These are phyloP conservation scores for Cottoperca gobio DNA, from an alignment of 2,797 vertebrate species.

Conservation along the genomic window DNA sequence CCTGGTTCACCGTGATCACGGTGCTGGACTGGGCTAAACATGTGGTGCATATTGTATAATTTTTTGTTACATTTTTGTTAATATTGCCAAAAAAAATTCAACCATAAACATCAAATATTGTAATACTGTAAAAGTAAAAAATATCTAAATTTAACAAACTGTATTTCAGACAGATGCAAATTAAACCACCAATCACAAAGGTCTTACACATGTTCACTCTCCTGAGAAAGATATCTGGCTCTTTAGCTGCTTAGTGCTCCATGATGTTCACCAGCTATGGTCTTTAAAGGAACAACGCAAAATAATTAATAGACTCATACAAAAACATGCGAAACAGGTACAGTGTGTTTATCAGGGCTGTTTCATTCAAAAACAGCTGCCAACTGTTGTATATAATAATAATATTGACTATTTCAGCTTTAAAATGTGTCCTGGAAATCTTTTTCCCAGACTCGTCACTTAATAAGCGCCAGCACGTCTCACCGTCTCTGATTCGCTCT, in stretches of 20 bases:
- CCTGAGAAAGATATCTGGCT: background rate
- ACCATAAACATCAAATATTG: too few relatives aligned
- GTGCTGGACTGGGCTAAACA: slow-evolving; percentile 91
- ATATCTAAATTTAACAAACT: background rate
- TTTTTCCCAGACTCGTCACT: background rate
- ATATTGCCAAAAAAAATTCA: background rate
- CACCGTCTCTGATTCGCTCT: slow-evolving; percentile 93
- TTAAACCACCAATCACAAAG: background rate
- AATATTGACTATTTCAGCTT: background rate
- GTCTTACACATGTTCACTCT: background rate
- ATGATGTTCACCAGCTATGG: background rate
- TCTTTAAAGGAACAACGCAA: too few relatives aligned
- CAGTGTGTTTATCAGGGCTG: background rate
- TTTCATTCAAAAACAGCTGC: background rate
- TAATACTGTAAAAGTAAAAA: background rate
- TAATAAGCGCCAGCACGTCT: slow-evolving; percentile 62
- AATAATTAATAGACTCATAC: too few relatives aligned
- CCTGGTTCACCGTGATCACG: slow-evolving; percentile 94
- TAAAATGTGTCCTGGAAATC: background rate
- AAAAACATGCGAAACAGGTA: too few relatives aligned
- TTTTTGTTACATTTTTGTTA: too few relatives aligned
- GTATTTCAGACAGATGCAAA: background rate
- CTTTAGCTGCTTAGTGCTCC: background rate
- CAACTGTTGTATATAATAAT: too few relatives aligned
- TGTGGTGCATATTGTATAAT: background rate